phyloP scores from a whole-genome alignment of 2,797 vertebrate species.

The Lagodon rhomboides region DNA sequence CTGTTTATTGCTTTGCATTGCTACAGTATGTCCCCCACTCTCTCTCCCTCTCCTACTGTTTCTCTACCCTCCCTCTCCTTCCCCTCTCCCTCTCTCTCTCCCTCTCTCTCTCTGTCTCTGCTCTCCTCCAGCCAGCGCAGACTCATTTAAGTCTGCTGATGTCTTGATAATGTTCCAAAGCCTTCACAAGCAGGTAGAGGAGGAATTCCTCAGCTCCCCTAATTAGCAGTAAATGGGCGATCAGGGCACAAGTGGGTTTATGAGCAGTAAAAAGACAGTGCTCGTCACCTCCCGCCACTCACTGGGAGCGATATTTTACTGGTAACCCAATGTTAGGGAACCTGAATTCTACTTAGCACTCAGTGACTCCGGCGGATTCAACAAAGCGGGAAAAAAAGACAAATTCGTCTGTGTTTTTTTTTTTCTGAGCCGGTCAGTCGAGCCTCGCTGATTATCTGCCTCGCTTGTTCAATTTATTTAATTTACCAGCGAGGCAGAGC shows the following conservation, averaged over 20 bases:
- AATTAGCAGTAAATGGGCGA: slow-evolving; percentile 63
- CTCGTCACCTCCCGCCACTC: slow-evolving; percentile 52
- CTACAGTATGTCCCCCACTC: slow-evolving; percentile 24
- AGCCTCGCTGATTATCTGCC: slow-evolving; percentile 2
- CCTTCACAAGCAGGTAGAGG: slow-evolving; percentile 74
- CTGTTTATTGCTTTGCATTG: slow-evolving; percentile 41
- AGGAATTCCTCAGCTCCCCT: slow-evolving; percentile 71
- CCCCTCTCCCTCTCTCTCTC: neutral
- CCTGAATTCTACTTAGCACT: neutral
- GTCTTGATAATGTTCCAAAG: slow-evolving; percentile 82
- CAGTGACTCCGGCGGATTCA: too few species aligned
- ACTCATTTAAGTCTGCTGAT: slow-evolving; percentile 79
- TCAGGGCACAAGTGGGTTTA: slow-evolving; percentile 60
- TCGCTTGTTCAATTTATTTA: neutral
- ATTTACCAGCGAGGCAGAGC: neutral
- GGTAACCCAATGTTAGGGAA: slow-evolving; percentile 44
- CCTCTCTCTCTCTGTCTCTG: slow-evolving; percentile 6
- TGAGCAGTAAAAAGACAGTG: slow-evolving; percentile 48
- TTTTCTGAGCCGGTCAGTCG: neutral
- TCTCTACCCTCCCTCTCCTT: slow-evolving; percentile 1
- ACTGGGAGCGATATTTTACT: slow-evolving; percentile 33
- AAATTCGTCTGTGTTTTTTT: neutral
- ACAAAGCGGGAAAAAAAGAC: neutral
- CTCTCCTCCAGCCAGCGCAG: slow-evolving; percentile 63
- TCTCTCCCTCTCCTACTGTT: slow-evolving; percentile 7